Conservation (phyloP, 2,797 vertebrate species). For the Delichon dasypus region DNA sequence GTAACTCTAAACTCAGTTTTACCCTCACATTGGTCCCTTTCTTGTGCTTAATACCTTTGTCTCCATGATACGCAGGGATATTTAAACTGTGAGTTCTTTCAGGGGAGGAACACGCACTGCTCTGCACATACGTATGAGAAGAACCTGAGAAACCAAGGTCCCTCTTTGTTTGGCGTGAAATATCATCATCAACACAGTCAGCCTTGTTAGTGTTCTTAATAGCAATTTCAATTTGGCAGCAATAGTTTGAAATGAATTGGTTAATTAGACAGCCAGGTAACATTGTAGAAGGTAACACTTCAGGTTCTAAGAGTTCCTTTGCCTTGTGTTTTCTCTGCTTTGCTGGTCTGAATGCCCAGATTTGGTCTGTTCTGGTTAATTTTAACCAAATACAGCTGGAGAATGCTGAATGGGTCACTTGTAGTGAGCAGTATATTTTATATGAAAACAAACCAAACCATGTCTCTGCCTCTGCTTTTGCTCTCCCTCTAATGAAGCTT, state of each 20-base stretch:
- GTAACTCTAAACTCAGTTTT: neutral
- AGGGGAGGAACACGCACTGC: neutral
- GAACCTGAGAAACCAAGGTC: neutral
- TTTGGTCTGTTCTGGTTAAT: neutral
- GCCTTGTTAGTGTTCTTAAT: neutral
- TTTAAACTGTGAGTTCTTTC: neutral
- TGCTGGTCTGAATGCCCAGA: neutral
- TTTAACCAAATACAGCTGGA: neutral
- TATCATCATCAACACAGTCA: neutral
- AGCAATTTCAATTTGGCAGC: neutral
- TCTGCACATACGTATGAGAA: neutral
- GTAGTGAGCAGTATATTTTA: neutral
- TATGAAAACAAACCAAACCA: conserved; percentile 54
- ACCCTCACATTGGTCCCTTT: neutral
- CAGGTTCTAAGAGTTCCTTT: neutral
- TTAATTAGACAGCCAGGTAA: neutral
- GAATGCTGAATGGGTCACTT: neutral
- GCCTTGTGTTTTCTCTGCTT: neutral
- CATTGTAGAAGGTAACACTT: neutral
- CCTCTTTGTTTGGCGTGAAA: neutral
- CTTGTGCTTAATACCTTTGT: neutral
- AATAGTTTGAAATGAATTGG: neutral
- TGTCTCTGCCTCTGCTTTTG: conserved; percentile 46
- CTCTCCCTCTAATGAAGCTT: conserved; percentile 54
- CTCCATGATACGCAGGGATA: neutral